Conservation (phyloP, 2,888 invertebrate species). For the Stenurella melanura region DNA sequence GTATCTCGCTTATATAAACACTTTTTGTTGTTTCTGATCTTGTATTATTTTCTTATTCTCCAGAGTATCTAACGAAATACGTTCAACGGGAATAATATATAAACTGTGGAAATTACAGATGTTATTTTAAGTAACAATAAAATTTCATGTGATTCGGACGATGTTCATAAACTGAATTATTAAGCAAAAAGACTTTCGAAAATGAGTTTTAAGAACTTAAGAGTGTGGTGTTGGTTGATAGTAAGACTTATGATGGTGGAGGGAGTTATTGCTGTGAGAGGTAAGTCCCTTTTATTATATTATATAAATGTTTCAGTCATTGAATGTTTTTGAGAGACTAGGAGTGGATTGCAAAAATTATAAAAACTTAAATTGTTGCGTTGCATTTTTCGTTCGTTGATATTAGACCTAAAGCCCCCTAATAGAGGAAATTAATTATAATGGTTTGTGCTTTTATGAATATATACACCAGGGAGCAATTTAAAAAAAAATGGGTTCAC, state of each 20-base stretch:
- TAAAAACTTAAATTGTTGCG: too few relatives aligned
- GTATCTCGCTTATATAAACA: neutral
- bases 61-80: neutral
- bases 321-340: too few relatives aligned
- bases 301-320: too few relatives aligned
- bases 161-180: conserved; percentile 11
- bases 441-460: too few relatives aligned
- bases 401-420: too few relatives aligned
- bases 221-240: conserved; percentile 17
- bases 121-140: conserved; percentile 9
- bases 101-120: neutral
- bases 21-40: neutral
- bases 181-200: neutral
- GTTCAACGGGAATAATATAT: neutral
- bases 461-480: too few relatives aligned
- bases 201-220: conserved; percentile 25
- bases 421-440: too few relatives aligned
- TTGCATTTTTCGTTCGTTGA: too few relatives aligned
- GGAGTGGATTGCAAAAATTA: too few relatives aligned
- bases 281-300: conserved; percentile 20
- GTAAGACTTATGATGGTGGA: conserved; percentile 28
- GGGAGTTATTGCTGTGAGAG: conserved; percentile 17
- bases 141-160: neutral
- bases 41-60: neutral
- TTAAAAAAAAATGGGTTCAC: too few relatives aligned